Evolutionary conservation across 2,888 invertebrate genomes (phyloP).

Genomic region (Dromius quadrimaculatus): DNA sequence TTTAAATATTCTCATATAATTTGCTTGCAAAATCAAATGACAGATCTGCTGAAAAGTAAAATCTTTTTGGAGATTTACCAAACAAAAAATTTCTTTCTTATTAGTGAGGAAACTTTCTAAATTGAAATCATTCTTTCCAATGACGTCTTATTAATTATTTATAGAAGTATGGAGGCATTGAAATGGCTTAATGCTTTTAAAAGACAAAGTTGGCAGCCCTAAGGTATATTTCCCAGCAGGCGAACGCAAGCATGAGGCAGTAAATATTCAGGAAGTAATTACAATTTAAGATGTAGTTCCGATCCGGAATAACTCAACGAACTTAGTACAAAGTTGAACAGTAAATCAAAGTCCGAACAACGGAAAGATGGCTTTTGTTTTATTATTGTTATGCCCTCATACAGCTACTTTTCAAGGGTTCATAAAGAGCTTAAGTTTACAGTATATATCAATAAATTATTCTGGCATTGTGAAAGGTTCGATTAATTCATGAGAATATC

Average conservation of each 20-base stretch:
- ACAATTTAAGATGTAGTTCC: constrained; percentile 61
- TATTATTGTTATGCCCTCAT: constrained; percentile 35
- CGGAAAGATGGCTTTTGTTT: constrained; percentile 49
- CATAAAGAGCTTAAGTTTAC: constrained; percentile 17
- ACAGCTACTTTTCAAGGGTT: constrained; percentile 6
- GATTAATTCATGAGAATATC: too few relatives aligned
- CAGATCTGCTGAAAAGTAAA: too few relatives aligned
- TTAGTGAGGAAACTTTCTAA: constrained; percentile 23
- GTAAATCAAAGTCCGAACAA: constrained; percentile 50
- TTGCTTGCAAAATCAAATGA: too few relatives aligned
- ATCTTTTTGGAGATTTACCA: background rate
- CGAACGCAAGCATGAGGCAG: constrained; percentile 55
- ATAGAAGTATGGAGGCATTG: constrained; percentile 34
- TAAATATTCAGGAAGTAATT: constrained; percentile 65
- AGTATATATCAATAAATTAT: constrained; percentile 31
- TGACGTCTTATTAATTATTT: constrained; percentile 44
- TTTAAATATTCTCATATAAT: too few relatives aligned
- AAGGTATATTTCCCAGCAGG: constrained; percentile 34
- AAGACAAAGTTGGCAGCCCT: constrained; percentile 43
- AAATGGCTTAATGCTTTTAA: constrained; percentile 46
- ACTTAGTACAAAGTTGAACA: constrained; percentile 50
- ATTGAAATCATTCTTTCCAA: constrained; percentile 24
- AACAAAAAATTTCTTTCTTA: background rate
- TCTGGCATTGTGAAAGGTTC: background rate
- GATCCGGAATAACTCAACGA: constrained; percentile 56